Percentiles rank a stretch among this genome's conserved stretches.
phyloP scores from a whole-genome alignment of 2,797 vertebrate species.

The Sphenodon punctatus region DNA sequence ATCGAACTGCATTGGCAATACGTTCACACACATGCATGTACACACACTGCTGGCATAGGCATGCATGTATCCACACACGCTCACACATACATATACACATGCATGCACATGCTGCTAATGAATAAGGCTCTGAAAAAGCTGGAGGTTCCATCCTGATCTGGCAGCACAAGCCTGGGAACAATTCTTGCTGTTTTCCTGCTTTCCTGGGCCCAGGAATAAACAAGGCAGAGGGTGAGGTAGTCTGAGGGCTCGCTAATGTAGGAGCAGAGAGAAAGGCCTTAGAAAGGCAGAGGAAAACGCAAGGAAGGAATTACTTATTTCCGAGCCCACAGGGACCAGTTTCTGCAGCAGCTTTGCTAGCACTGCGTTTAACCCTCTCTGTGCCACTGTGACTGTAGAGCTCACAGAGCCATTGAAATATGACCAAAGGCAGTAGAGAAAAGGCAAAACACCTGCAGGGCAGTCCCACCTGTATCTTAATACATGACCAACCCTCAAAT shows the following conservation, averaged over 20 bases:
- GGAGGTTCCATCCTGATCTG: neutral
- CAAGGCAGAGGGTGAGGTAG: neutral
- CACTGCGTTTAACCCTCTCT: conserved; percentile 43
- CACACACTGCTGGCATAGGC: neutral
- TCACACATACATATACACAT: neutral
- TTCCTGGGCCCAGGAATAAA: neutral
- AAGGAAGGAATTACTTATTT: conserved; percentile 59
- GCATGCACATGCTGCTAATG: neutral
- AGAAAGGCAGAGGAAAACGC: neutral
- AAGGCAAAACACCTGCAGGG: neutral
- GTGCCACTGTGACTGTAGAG: neutral
- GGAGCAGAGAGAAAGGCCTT: conserved; percentile 43
- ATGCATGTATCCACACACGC: neutral
- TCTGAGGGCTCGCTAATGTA: neutral
- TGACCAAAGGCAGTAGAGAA: neutral
- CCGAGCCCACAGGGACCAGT: conserved; percentile 13
- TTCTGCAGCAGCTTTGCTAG: neutral
- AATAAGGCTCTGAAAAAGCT: no score
- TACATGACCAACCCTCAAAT: no score
- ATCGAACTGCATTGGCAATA: neutral
- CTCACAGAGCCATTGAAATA: neutral
- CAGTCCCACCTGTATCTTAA: neutral
- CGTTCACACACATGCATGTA: neutral
- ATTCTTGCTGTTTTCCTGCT: neutral
- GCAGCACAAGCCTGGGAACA: neutral